A percentile compares a stretch with the other conserved stretches of the same genome.
Evolutionary conservation across 2,888 invertebrate genomes (phyloP).

Genomic region (Synanthedon formicaeformis): DNA sequence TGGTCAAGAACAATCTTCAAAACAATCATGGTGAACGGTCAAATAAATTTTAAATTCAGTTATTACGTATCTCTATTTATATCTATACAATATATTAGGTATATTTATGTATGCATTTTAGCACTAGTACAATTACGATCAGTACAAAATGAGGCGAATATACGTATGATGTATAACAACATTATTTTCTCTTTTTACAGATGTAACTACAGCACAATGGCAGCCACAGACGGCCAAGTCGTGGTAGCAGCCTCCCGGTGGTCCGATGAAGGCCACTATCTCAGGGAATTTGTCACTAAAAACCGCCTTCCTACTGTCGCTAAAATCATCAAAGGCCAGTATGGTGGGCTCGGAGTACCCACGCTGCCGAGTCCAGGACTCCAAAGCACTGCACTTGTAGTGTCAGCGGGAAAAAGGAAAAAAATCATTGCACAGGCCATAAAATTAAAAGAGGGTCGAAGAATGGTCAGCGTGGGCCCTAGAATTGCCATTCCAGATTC

Average conservation of each 20-base stretch:
- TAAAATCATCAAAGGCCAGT: slow-evolving; percentile 94
- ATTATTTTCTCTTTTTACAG: slow-evolving; percentile 39
- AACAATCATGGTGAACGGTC: too few relatives aligned
- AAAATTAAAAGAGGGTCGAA: slow-evolving; percentile 88
- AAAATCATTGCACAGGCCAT: slow-evolving; percentile 90
- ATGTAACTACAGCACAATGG: slow-evolving; percentile 75
- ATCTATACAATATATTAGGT: not conserved
- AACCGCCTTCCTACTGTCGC: slow-evolving; percentile 85
- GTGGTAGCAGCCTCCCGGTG: slow-evolving; percentile 86
- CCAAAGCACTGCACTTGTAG: slow-evolving; percentile 86
- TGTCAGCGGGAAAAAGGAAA: slow-evolving; percentile 86
- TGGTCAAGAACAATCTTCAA: too few relatives aligned
- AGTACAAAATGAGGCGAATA: not conserved
- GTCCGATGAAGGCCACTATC: slow-evolving; percentile 80
- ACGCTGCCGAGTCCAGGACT: slow-evolving; percentile 87
- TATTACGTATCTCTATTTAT: not conserved
- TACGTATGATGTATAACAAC: not conserved
- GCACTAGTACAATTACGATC: not conserved
- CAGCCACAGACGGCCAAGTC: slow-evolving; percentile 92
- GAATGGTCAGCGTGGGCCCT: slow-evolving; percentile 83
- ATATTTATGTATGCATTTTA: not conserved
- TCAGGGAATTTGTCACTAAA: slow-evolving; percentile 80
- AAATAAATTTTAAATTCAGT: too few relatives aligned
- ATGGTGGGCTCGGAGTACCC: slow-evolving; percentile 90
- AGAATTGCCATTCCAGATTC: slow-evolving; percentile 91